Evolutionary conservation across 1,140 invertebrate species (phyloP).

Genomic region (Ostrea denselamellosa): DNA sequence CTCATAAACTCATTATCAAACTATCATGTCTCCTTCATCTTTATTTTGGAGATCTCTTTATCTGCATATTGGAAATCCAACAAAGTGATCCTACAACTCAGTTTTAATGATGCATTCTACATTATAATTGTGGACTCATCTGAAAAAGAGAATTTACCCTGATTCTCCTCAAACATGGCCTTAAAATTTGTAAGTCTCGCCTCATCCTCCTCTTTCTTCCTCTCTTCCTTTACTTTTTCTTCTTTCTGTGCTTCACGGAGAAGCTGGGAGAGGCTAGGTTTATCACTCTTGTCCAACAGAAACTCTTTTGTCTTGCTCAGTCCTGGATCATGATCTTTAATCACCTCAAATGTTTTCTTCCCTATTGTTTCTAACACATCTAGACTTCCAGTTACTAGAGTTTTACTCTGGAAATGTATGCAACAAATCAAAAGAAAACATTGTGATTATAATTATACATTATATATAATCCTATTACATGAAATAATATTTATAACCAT

Average conservation of each 20-base stretch:
- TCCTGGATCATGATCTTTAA: conserved; percentile 93
- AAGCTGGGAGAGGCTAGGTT: conserved; percentile 84
- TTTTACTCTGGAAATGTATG: conserved; percentile 81
- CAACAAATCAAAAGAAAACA: background rate
- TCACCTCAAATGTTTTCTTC: conserved; percentile 94
- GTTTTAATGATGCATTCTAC: background rate
- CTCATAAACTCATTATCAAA: too few relatives aligned
- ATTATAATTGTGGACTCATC: background rate
- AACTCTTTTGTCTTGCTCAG: conserved; percentile 88
- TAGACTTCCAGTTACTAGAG: conserved; percentile 89
- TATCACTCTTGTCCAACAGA: conserved; percentile 81
- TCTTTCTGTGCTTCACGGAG: conserved; percentile 91
- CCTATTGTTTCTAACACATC: conserved; percentile 94
- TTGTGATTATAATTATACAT: too few relatives aligned
- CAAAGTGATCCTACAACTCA: too few relatives aligned
- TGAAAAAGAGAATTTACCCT: conserved; percentile 82
- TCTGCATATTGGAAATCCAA: too few relatives aligned
- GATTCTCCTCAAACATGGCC: conserved; percentile 91
- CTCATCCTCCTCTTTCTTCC: conserved; percentile 80
- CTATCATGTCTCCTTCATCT: too few relatives aligned
- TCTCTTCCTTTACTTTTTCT: conserved; percentile 85
- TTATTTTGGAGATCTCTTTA: too few relatives aligned
- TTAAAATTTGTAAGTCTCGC: conserved; percentile 87
- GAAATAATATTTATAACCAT: background rate
- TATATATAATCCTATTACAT: too few relatives aligned